Evolutionary conservation across 2,113 vertebrate genomes (phyloP).

Genomic region (Toxostoma redivivum): DNA sequence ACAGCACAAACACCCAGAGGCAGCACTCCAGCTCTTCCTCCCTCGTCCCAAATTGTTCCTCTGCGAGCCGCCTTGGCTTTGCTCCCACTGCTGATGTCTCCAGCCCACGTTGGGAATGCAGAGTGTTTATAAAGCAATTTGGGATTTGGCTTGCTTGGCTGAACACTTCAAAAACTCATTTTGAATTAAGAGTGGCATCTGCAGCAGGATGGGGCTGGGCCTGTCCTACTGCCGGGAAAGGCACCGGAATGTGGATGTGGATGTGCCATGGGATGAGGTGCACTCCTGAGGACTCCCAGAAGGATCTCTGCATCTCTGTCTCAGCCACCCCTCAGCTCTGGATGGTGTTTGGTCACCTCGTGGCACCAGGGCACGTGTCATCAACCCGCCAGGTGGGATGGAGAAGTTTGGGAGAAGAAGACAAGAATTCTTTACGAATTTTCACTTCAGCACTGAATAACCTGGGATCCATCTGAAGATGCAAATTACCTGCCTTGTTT

Average conservation of each 20-base stretch:
- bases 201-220: not conserved
- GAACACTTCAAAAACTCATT: conserved; percentile 49
- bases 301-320: not conserved
- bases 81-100: conserved; percentile 35
- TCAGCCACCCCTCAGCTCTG: not conserved
- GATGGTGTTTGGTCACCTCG: rapidly evolving
- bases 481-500: not conserved
- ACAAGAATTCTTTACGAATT: not conserved
- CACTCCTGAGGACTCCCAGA: rapidly evolving
- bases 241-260: not conserved
- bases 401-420: not conserved
- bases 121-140: conserved; percentile 63
- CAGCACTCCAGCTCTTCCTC: not conserved
- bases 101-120: conserved; percentile 33
- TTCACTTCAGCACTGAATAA: not conserved
- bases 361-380: rapidly evolving
- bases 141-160: conserved; percentile 67
- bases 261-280: not conserved
- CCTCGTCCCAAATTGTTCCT: not conserved
- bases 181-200: conserved; percentile 21
- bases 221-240: not conserved
- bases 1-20: not conserved
- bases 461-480: not conserved
- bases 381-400: not conserved
- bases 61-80: conserved; percentile 1